These are phyloP conservation scores for Junonia oenone DNA, from an alignment of 2,888 invertebrate genomes.

Conservation along the genomic window DNA sequence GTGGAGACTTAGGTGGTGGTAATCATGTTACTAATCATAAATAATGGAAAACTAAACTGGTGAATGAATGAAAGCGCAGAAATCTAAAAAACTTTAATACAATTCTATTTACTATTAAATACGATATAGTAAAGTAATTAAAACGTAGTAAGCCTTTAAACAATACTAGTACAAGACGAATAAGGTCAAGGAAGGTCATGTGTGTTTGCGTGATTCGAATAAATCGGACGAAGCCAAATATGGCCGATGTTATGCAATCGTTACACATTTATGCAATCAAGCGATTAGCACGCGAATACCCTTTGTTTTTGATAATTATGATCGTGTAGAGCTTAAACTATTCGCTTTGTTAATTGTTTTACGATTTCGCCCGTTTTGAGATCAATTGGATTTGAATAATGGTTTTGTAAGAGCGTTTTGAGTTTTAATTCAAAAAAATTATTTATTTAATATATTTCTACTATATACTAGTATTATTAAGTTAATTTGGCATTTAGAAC, in stretches of 20 bases:
- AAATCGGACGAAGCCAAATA: background rate
- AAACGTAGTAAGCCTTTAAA: background rate
- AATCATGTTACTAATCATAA: no score
- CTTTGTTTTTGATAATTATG: background rate
- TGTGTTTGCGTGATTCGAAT: slow-evolving; percentile 11
- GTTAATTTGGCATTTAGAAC: no score
- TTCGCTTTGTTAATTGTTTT: background rate
- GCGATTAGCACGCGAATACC: background rate
- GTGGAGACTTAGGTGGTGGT: no score
- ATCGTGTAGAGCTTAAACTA: background rate
- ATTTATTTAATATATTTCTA: no score
- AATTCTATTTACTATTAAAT: background rate
- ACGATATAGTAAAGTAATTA: no score
- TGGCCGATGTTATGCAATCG: background rate
- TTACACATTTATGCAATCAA: background rate
- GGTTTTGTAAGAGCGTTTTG: no score
- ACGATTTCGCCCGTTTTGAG: background rate
- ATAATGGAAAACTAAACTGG: no score
- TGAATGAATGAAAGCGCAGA: no score
- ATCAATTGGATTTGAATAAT: no score
- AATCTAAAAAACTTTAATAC: no score
- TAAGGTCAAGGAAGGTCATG: slow-evolving; percentile 15
- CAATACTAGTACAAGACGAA: background rate
- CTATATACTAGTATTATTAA: no score
- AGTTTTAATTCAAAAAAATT: no score